These are phyloP conservation scores for Mythimna pallens DNA, from an alignment of 2,888 invertebrate genomes.

Conservation along the genomic window DNA sequence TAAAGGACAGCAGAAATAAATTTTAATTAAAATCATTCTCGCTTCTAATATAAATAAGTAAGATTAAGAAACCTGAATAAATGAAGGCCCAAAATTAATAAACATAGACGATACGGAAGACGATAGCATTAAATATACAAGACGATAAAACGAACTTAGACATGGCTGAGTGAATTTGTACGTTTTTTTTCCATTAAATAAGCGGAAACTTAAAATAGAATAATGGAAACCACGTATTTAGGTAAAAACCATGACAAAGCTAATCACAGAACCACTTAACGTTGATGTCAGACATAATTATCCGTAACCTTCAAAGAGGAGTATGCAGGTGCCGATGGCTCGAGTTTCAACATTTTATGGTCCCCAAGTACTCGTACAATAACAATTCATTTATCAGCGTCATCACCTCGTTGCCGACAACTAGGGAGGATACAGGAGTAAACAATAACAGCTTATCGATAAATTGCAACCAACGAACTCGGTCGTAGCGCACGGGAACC, in stretches of 20 bases:
- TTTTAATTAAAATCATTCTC: constrained; percentile 33
- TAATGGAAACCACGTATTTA: constrained; percentile 50
- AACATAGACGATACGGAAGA: constrained; percentile 54
- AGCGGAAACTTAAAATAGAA: constrained; percentile 60
- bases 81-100: constrained; percentile 35
- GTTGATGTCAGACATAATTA: constrained; percentile 53
- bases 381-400: constrained; percentile 73
- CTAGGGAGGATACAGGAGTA: constrained; percentile 63
- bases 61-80: constrained; percentile 35
- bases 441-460: constrained; percentile 69
- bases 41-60: constrained; percentile 25
- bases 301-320: constrained; percentile 35
- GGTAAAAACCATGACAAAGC: constrained; percentile 58
- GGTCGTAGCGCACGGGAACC: constrained; percentile 63
- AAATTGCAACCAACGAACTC: constrained; percentile 63
- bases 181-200: constrained; percentile 50
- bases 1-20: constrained; percentile 2
- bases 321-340: constrained; percentile 27
- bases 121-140: constrained; percentile 50
- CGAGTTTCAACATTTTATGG: constrained; percentile 40
- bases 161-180: constrained; percentile 55
- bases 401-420: constrained; percentile 66
- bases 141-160: constrained; percentile 54
- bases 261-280: constrained; percentile 56
- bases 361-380: constrained; percentile 43